phyloP scores from a whole-genome alignment of 2,113 vertebrate genomes.

The Microtus pennsylvanicus region DNA sequence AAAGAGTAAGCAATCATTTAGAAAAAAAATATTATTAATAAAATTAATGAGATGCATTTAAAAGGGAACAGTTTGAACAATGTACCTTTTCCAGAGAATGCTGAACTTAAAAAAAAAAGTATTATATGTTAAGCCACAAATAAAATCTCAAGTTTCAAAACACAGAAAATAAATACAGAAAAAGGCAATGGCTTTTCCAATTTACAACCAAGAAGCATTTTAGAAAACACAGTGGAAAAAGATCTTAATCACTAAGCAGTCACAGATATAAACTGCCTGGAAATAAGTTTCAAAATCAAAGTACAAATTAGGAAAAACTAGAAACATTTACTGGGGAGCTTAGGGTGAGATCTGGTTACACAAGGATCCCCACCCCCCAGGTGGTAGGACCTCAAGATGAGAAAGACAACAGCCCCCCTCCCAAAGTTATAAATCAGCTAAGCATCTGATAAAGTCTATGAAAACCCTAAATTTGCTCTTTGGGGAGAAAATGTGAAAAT shows the following conservation, averaged over 20 bases:
- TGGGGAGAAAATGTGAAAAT: constrained; percentile 36
- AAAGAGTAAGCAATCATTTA: background rate
- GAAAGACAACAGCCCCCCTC: background rate
- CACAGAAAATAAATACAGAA: constrained; percentile 59
- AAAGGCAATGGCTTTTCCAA: constrained; percentile 51
- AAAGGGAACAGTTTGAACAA: constrained; percentile 23
- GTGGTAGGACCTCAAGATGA: background rate
- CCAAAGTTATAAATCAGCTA: background rate
- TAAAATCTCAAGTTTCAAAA: constrained; percentile 64
- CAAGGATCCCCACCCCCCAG: background rate
- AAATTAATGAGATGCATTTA: constrained; percentile 40
- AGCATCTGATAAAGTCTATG: constrained; percentile 12
- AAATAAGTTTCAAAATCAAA: constrained; percentile 69
- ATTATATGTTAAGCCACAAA: constrained; percentile 57
- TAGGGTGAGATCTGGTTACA: background rate
- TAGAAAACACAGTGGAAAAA: constrained; percentile 75
- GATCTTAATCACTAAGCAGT: constrained; percentile 66
- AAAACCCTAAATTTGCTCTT: background rate
- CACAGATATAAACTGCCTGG: constrained; percentile 64
- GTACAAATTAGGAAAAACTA: background rate
- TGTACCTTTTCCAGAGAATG: constrained; percentile 12
- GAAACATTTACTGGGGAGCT: constrained; percentile 7
- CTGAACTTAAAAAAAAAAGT: background rate
- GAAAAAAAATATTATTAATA: constrained; percentile 50
- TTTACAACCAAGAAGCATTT: constrained; percentile 67